phyloP scores from a whole-genome alignment of 2,113 vertebrate genomes.

The Myiopsitta monachus region DNA sequence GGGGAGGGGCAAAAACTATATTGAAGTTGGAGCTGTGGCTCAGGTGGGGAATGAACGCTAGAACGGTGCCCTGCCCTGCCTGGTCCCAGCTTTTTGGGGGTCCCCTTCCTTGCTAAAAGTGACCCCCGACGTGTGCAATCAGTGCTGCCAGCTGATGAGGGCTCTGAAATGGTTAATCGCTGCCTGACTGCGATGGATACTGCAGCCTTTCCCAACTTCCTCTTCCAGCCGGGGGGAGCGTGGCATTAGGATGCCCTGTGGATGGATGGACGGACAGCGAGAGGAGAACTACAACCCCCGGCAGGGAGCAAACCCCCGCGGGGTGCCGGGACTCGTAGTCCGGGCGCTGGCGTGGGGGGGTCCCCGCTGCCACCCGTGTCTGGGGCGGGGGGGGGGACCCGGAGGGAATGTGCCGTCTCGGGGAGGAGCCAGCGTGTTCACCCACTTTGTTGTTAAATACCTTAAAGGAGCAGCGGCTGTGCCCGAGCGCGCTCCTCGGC shows the following conservation, averaged over 20 bases:
- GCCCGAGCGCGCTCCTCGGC: conserved; percentile 37
- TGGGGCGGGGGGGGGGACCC: conserved; percentile 54
- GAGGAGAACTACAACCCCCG: background rate
- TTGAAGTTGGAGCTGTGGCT: background rate
- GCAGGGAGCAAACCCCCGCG: background rate
- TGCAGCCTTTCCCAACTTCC: background rate
- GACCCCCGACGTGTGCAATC: accelerated
- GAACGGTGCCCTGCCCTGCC: background rate
- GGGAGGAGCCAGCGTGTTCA: conserved; percentile 62
- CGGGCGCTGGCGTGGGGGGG: background rate
- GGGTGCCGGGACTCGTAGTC: conserved; percentile 71
- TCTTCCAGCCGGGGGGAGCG: background rate
- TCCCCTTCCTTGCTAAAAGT: background rate
- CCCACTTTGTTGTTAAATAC: conserved; percentile 63
- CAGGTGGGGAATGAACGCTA: accelerated
- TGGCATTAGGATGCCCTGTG: background rate
- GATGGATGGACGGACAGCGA: accelerated
- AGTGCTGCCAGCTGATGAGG: background rate
- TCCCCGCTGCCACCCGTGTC: conserved; percentile 32
- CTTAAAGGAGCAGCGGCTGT: conserved; percentile 68
- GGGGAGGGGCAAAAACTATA: background rate
- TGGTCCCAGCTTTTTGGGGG: background rate
- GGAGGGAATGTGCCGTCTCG: conserved; percentile 53
- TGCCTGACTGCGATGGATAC: background rate
- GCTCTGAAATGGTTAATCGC: conserved; percentile 10